Conservation (phyloP, 1,140 invertebrate species). For the Pogonus chalceus region DNA sequence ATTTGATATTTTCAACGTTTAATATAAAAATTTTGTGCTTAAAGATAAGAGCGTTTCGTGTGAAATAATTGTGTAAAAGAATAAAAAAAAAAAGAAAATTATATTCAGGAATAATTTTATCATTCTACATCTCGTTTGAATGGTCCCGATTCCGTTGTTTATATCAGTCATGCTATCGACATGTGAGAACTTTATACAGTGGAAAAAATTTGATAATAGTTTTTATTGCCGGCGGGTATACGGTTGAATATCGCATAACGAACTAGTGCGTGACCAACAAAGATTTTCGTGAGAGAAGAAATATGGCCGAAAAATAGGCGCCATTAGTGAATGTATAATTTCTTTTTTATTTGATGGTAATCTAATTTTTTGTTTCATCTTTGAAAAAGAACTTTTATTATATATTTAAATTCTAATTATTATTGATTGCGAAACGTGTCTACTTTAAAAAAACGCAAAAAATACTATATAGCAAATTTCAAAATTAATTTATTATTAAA, state of each 20-base stretch:
- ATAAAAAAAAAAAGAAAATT: neutral
- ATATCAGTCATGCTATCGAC: conserved; percentile 5
- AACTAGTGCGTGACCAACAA: neutral
- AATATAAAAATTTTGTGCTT: no score
- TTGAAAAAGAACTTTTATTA: neutral
- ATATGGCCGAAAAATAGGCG: conserved; percentile 4
- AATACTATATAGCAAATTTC: no score
- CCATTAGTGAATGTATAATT: conserved; percentile 3
- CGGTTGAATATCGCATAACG: neutral
- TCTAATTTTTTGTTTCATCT: neutral
- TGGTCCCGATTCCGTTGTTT: neutral
- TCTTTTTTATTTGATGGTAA: conserved; percentile 1
- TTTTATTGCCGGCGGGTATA: neutral
- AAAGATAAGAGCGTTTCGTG: no score
- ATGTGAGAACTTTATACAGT: neutral
- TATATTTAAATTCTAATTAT: neutral
- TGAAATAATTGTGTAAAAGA: neutral
- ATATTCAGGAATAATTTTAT: conserved; percentile 3
- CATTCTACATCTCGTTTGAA: conserved; percentile 1
- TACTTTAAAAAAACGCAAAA: no score
- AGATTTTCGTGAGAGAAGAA: conserved; percentile 6
- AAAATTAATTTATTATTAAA: no score
- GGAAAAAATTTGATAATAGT: neutral
- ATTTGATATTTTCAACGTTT: no score
- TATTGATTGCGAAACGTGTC: no score